Base-by-base conservation (phyloP, 2,113 vertebrate genomes). In the Mystacornis crossleyi region DNA sequence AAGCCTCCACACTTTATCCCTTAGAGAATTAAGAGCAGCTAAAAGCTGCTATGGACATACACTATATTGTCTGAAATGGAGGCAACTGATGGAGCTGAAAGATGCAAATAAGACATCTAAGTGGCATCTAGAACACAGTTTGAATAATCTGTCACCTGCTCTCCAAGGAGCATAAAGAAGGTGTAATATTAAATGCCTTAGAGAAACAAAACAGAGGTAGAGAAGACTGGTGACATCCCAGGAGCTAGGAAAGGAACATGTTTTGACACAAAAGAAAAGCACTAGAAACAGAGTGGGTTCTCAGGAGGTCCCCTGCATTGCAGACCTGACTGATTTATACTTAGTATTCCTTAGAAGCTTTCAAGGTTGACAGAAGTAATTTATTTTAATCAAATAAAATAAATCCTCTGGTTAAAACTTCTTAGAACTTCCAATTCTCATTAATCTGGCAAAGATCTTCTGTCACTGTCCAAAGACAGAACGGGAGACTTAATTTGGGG, bases 381-480 rank as follows among this genome's bases (percentile, higher is more conserved):
- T 85, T 51, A 88, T 90, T 86, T 90, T 71, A 78, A 74, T 93
- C 47, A 94, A 91, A 73, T 48, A 74, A 94, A 94, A 90, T 81
- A 88, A 95, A 91, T 62, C 20, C 2, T 71, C 47, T 78, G 33
- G 55, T 78, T 89, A 47, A 45, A 92, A 90, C 80, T 83, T 93
- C 80, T 90, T 51, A 89, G 48, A 93, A 55, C 26, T 84, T 88
- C 82, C 71, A 88, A 10, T 83, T 88, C 36, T 48, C 51, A 77
- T 77, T 92, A 86, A 92, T 90, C 82, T 78, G 45, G 69, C 80
- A 95, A 93, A 94, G 90, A 96, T 90, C 90, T 96, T 91, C 93
- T 93, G 81, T 89, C 79, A 90, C 24, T 74, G 55, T 60, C 80
- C 69, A 47, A 78, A 90, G 75, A 81, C 67, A 80, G 36, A 85